Base-by-base conservation (phyloP, 2,113 vertebrate genomes). In the Cynoglossus semilaevis region DNA sequence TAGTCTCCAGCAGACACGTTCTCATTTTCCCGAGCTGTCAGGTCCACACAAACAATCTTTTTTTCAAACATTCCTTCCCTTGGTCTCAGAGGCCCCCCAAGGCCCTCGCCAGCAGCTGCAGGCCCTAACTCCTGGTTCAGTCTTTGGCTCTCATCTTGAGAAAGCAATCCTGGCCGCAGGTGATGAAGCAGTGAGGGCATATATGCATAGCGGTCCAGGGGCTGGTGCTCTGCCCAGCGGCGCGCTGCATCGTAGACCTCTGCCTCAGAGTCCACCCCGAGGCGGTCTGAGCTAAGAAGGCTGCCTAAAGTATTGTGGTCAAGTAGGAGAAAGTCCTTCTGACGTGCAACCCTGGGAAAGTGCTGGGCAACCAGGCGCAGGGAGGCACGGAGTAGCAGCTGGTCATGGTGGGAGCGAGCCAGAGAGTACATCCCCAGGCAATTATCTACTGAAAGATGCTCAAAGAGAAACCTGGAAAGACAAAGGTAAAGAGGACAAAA, bases 31-130 rank as follows among this genome's bases (percentile, higher is more conserved):
- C 89, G 87, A 4, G 90, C 89, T 9, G 88, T 90, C 19, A 93
- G 77, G 57, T 92, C 92, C 74, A 93, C 81, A 1, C 92, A 92
- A 7, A 93, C 90, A 0, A 93, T 93, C 82, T 92, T 91, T 52
- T 92, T 92, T 74, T 93, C 92, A 62, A 91, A 92, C 92, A 93
- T 93, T 16, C 92, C 92, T 58, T 91, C 90, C 9, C 92, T 69
- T 1, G 91, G 91, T 36, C 91, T 82, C 22, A 91, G 77, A 1
- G 91, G 90, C 0, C 92, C 91, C 2, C 88, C 89, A 0, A 86
- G 84, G 47, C 86, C 81, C 45, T 90, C 87, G 0, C 85, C 85
- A 0, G 82, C 82, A 0, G 83, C 87, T 1, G 79, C 75, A 0
- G 83, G 76, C 2, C 92, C 87, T 63, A 93, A 53, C 77, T 92